A percentile compares a stretch with the other conserved stretches of the same genome.
Evolutionary conservation across 2,888 invertebrate genomes (phyloP).

Genomic region (Synanthedon andrenaeformis): DNA sequence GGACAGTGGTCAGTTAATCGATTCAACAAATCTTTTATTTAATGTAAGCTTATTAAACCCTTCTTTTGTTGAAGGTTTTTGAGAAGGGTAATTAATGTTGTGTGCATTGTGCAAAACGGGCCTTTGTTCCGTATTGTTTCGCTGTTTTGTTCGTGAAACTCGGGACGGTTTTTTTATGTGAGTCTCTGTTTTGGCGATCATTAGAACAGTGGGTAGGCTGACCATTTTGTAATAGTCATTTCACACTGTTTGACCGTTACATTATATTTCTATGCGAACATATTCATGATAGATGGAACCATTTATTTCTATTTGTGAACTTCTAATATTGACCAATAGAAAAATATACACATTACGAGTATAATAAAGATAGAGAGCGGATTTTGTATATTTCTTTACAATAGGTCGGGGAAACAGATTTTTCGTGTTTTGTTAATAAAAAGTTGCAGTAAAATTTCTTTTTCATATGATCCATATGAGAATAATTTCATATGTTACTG

Average conservation of each 20-base stretch:
- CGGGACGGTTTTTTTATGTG: conserved; percentile 38
- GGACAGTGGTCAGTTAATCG: conserved; percentile 50
- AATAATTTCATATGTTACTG: too few relatives aligned
- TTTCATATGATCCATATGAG: too few relatives aligned
- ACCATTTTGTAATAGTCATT: conserved; percentile 35
- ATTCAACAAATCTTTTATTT: conserved; percentile 55
- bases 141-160: conserved; percentile 36
- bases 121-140: conserved; percentile 51
- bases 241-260: conserved; percentile 54
- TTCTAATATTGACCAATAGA: too few relatives aligned
- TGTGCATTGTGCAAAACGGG: conserved; percentile 52
- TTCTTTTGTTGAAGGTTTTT: conserved; percentile 43
- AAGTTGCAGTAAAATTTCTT: too few relatives aligned
- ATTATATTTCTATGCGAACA: background rate
- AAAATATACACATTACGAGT: too few relatives aligned
- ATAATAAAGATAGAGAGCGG: too few relatives aligned
- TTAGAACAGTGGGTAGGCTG: conserved; percentile 62
- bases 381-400: too few relatives aligned
- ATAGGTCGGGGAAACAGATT: too few relatives aligned
- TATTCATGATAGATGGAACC: background rate
- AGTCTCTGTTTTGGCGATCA: conserved; percentile 53
- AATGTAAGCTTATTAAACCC: conserved; percentile 66
- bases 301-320: too few relatives aligned
- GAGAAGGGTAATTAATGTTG: conserved; percentile 65
- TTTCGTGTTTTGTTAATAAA: too few relatives aligned